Percentiles rank a stretch among this genome's conserved stretches.
These are phyloP conservation scores for Cephus pygmeus DNA, from an alignment of 2,888 invertebrate genomes.

Conservation along the genomic window DNA sequence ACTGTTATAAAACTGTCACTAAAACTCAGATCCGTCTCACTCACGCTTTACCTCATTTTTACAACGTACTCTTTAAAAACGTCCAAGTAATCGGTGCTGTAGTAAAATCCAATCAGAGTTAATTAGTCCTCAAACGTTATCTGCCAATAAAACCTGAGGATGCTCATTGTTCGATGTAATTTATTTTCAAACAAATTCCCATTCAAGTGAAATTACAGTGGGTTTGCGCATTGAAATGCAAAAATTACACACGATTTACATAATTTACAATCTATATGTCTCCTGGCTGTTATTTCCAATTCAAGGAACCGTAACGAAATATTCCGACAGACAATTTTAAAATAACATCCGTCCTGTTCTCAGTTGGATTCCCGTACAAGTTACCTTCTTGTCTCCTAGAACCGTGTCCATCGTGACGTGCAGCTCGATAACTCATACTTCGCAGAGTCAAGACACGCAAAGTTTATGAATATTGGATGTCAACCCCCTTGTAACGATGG, in stretches of 20 bases:
- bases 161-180: neutral
- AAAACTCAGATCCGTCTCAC: neutral
- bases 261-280: neutral
- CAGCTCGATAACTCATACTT: neutral
- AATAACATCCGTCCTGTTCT: neutral
- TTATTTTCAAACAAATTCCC: neutral
- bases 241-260: neutral
- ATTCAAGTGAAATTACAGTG: neutral
- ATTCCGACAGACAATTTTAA: neutral
- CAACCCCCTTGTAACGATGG: neutral
- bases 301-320: neutral
- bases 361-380: neutral
- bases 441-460: neutral
- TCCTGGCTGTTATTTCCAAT: neutral
- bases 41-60: neutral
- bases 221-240: neutral
- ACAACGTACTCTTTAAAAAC: neutral
- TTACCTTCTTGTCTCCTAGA: neutral
- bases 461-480: neutral
- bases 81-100: neutral
- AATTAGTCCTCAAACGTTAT: neutral
- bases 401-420: neutral
- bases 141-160: neutral
- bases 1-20: neutral
- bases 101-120: neutral